Base-by-base conservation (phyloP, 2,888 invertebrate species). In the Strigamia transsilvanica region DNA sequence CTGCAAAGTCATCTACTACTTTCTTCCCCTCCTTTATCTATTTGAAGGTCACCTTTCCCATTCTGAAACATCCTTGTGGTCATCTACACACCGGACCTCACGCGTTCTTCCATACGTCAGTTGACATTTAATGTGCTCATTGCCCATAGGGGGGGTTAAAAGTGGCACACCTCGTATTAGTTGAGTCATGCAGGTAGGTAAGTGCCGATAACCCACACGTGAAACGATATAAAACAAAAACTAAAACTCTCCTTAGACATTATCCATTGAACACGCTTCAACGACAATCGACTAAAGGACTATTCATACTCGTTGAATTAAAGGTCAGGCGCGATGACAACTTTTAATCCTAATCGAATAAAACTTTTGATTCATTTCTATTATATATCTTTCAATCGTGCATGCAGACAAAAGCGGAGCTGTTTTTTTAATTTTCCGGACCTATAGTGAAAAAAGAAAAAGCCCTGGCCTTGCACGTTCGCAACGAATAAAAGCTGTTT, bases 111-210 rank as follows among this genome's bases (percentile, higher is more conserved):
- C 61, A 21, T 21, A 66, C 61, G 61, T 66, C 61, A 66, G 61
- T 66, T 66, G 61, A 66, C 61, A 66, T 66, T 66, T 66, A 66
- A 66, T 66, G 61, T 21, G 61, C 61, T 66, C 61, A 66, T 23
- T 66, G 61, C 61, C 21, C 61, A 66, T 23, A 66, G 61, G 61
- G 42, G 27, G 61, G 61, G 61, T 66, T 66, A 23, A 66, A 66
- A 23, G 61, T 66, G 61, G 18, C 61, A 23, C 61, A 21, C 61
- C 61, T 66, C 21, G 61, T 66, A 18, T 23, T 66, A 23, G 61
- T 2, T 23, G 21, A 66, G 21, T 66, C 61, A 66, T 18, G 61
- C 61, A 66, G 21, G 61, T 66, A 66, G 21, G 61, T 66, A 66
- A 66, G 23, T 23, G 23, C 61, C 7, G 18, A 66, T 66, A 66